A percentile compares a stretch with the other conserved stretches of the same genome.
These are phyloP conservation scores for Calephelis nemesis DNA, from an alignment of 1,140 invertebrate genomes.

Conservation along the genomic window DNA sequence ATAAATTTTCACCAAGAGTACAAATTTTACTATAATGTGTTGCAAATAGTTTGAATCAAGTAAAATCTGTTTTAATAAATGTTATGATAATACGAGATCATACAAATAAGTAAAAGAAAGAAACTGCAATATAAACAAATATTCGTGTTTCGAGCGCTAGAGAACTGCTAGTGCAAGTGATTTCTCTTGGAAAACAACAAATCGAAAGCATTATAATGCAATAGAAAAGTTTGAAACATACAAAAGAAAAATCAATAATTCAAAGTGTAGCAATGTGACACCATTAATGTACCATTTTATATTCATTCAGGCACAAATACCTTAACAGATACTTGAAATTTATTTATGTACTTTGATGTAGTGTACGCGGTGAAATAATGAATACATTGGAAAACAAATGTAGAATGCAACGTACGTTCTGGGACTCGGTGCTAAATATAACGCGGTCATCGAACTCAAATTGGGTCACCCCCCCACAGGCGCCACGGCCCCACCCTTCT, in stretches of 20 bases:
- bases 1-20: too few relatives aligned
- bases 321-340: slow-evolving; percentile 21
- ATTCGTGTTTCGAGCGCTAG: too few relatives aligned
- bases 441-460: slow-evolving; percentile 63
- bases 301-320: slow-evolving; percentile 17
- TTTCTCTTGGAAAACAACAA: background rate
- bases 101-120: too few relatives aligned
- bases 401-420: slow-evolving; percentile 43
- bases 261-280: slow-evolving; percentile 14
- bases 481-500: slow-evolving; percentile 28
- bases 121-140: too few relatives aligned
- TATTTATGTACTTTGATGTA: slow-evolving; percentile 32
- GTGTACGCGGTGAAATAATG: slow-evolving; percentile 44
- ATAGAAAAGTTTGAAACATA: background rate
- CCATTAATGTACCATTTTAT: slow-evolving; percentile 7
- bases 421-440: slow-evolving; percentile 63
- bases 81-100: too few relatives aligned
- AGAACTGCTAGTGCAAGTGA: background rate
- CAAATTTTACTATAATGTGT: too few relatives aligned
- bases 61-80: too few relatives aligned
- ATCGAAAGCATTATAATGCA: background rate
- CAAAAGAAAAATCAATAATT: slow-evolving; percentile 14
- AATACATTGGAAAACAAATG: slow-evolving; percentile 58
- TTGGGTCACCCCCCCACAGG: slow-evolving; percentile 55
- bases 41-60: too few relatives aligned